Evolutionary conservation across 92 coral and sea anemone species (phyloP).

Genomic region (Porites divaricata): DNA sequence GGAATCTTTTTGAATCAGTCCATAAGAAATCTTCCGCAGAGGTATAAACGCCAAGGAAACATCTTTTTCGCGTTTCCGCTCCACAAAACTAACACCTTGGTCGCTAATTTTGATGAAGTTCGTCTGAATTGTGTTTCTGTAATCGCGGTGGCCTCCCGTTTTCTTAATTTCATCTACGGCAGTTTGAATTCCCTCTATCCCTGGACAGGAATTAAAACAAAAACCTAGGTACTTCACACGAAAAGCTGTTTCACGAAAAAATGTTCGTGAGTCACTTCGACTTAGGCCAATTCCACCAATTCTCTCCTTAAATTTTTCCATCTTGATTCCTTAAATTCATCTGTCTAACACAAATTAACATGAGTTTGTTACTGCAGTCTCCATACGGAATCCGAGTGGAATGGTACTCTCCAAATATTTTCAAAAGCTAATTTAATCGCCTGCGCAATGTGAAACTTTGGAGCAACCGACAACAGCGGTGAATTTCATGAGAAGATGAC

Average conservation of each 20-base stretch:
- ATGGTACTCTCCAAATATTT: background rate
- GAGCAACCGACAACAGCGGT: background rate
- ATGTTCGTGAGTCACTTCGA: constrained; percentile 45
- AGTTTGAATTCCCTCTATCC: constrained; percentile 54
- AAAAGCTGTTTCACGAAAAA: constrained; percentile 49
- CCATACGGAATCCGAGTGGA: background rate
- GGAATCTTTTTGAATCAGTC: constrained; percentile 54
- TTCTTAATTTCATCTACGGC: constrained; percentile 51
- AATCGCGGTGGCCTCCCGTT: constrained; percentile 29
- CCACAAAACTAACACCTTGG: constrained; percentile 47
- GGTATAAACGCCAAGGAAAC: constrained; percentile 48
- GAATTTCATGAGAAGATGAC: background rate
- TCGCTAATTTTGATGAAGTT: constrained; percentile 53
- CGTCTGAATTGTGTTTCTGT: constrained; percentile 40
- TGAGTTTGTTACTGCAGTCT: background rate
- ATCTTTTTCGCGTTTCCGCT: constrained; percentile 43
- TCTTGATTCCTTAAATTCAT: background rate
- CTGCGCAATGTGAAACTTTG: background rate
- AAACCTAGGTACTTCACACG: constrained; percentile 70
- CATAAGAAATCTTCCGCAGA: constrained; percentile 77
- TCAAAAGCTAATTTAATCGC: background rate
- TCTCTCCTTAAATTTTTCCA: constrained; percentile 36
- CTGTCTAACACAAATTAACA: background rate
- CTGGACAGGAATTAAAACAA: constrained; percentile 41
- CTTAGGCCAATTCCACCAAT: constrained; percentile 32